Percentiles rank a stretch among this genome's conserved stretches.
These are phyloP conservation scores for Drosophila guanche DNA, from an alignment of 1,140 invertebrate species.

Conservation along the genomic window DNA sequence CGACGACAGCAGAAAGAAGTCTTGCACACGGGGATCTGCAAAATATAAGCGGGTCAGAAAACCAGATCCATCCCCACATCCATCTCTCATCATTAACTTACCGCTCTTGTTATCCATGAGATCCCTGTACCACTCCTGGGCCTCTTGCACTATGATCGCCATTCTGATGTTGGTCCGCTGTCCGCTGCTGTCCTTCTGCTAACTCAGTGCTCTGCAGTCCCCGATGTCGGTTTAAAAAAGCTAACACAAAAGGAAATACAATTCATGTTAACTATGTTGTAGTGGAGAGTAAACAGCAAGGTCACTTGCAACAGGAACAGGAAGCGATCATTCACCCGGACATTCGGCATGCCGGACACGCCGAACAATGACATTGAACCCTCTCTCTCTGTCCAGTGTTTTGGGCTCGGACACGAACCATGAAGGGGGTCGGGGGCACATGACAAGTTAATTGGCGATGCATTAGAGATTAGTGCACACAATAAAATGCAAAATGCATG, in stretches of 20 bases:
- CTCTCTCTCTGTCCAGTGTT: neutral
- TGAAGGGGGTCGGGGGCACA: neutral
- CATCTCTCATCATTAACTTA: constrained; percentile 84
- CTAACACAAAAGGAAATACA: too few relatives aligned
- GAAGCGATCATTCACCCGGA: neutral
- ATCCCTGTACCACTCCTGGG: constrained; percentile 90
- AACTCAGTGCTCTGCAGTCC: too few relatives aligned
- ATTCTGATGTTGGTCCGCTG: constrained; percentile 48
- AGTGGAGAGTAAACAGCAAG: neutral
- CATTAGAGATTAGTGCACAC: constrained; percentile 26
- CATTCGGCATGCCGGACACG: constrained; percentile 5
- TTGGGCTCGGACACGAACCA: constrained; percentile 4
- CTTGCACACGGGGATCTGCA: constrained; percentile 93
- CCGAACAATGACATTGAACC: constrained; percentile 18
- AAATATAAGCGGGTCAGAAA: constrained; percentile 42
- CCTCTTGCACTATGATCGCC: constrained; percentile 85
- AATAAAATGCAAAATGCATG: constrained; percentile 50
- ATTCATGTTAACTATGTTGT: too few relatives aligned
- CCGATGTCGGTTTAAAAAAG: too few relatives aligned
- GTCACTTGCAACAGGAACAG: neutral
- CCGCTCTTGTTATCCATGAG: constrained; percentile 92
- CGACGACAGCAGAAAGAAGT: constrained; percentile 95
- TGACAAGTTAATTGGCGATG: constrained; percentile 44
- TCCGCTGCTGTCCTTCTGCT: too few relatives aligned
- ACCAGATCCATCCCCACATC: neutral